Percentiles rank a stretch among this genome's conserved stretches.
Conservation (phyloP, 2,888 invertebrate genomes). For the Drosophila antonietae region DNA sequence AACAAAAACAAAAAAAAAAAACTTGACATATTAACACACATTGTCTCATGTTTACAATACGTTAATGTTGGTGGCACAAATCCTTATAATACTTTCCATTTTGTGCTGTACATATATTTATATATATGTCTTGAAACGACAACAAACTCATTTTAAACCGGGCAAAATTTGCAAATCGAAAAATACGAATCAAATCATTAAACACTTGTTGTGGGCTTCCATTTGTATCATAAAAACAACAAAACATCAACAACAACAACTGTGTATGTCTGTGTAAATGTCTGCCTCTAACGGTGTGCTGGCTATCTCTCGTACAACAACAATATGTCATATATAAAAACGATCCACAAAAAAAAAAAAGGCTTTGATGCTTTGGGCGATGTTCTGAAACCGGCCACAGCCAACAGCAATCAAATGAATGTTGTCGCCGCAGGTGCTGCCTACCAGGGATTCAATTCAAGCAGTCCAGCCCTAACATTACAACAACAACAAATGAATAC, state of each 20-base stretch:
- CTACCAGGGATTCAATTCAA: slow-evolving; percentile 56
- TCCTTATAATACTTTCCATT: slow-evolving; percentile 47
- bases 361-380: slow-evolving; percentile 91
- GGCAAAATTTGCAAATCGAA: slow-evolving; percentile 28
- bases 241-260: slow-evolving; percentile 9
- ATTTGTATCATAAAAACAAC: slow-evolving; percentile 59
- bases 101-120: slow-evolving; percentile 27
- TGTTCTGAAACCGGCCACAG: slow-evolving; percentile 87
- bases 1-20: slow-evolving; percentile 60
- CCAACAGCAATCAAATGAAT: slow-evolving; percentile 81
- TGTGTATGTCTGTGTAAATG: slow-evolving; percentile 78
- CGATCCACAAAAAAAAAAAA: slow-evolving; percentile 74
- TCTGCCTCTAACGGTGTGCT: slow-evolving; percentile 67
- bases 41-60: slow-evolving; percentile 62
- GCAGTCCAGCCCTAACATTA: slow-evolving; percentile 56
- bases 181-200: slow-evolving; percentile 23
- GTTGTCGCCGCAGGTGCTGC: slow-evolving; percentile 83
- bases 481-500: slow-evolving; percentile 77
- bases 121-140: slow-evolving; percentile 32
- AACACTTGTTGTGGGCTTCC: slow-evolving; percentile 62
- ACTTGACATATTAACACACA: slow-evolving; percentile 46
- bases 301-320: slow-evolving; percentile 53
- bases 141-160: slow-evolving; percentile 33
- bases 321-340: slow-evolving; percentile 44
- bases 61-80: slow-evolving; percentile 82